Evolutionary conservation across 1,140 invertebrate genomes (phyloP).

Genomic region (Apis dorsata): DNA sequence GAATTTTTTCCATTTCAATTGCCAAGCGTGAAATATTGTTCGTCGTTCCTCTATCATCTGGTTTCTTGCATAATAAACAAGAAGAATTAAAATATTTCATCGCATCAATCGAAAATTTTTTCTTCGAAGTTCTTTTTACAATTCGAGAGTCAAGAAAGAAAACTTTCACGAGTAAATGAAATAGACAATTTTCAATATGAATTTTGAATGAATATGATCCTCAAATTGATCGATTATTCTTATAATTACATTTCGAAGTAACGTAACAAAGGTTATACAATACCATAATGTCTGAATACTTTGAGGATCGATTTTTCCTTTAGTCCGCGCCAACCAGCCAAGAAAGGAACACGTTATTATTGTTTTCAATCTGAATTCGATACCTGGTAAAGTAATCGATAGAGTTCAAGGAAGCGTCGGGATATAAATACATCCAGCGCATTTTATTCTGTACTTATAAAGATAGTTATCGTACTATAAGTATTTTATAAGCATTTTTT

Average conservation of each 20-base stretch:
- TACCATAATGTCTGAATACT: neutral
- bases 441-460: neutral
- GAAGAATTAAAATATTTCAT: neutral
- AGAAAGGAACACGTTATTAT: slow-evolving; percentile 8
- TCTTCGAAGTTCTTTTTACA: neutral
- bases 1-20: slow-evolving; percentile 73
- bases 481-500: neutral
- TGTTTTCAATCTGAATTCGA: slow-evolving; percentile 21
- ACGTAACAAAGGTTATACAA: slow-evolving; percentile 7
- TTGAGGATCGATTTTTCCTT: slow-evolving; percentile 8
- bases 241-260: neutral
- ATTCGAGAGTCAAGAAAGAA: neutral
- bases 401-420: slow-evolving; percentile 17
- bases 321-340: neutral
- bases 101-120: neutral
- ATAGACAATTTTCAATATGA: neutral
- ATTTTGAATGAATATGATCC: too few species aligned
- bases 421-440: neutral
- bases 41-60: slow-evolving; percentile 36
- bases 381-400: slow-evolving; percentile 5
- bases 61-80: too few species aligned
- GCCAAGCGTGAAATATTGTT: slow-evolving; percentile 73
- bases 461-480: neutral
- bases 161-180: neutral
- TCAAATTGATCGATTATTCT: neutral